phyloP scores from a whole-genome alignment of 2,888 invertebrate genomes.

The Tinea trinotella region DNA sequence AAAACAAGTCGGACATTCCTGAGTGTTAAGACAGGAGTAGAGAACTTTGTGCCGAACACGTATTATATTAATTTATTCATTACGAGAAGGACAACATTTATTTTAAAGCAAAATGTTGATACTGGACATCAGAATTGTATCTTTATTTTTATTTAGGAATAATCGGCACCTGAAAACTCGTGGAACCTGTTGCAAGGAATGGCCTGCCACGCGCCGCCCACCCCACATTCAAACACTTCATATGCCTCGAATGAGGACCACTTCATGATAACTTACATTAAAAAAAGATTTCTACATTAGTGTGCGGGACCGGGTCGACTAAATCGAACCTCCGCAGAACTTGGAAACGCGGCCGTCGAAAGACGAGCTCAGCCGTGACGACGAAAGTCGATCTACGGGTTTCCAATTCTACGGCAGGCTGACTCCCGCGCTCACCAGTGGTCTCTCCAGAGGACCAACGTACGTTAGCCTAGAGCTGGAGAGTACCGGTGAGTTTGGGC shows the following conservation, averaged over 20 bases:
- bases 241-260: not conserved
- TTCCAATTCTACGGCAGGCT: too few relatives aligned
- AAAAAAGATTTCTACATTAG: not conserved
- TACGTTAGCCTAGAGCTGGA: too few relatives aligned
- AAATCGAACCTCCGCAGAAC: too few relatives aligned
- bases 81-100: conserved; percentile 25
- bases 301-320: too few relatives aligned
- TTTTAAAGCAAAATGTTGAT: conserved; percentile 27
- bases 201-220: conserved; percentile 38
- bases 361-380: too few relatives aligned
- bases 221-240: conserved; percentile 23
- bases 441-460: too few relatives aligned
- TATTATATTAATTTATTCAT: conserved; percentile 22
- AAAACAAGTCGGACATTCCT: conserved; percentile 31
- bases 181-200: conserved; percentile 27
- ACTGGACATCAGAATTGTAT: conserved; percentile 32
- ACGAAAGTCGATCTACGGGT: too few relatives aligned
- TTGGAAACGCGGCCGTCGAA: too few relatives aligned
- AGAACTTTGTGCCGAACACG: conserved; percentile 9
- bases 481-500: too few relatives aligned
- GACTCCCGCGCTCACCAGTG: too few relatives aligned
- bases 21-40: conserved; percentile 32
- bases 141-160: conserved; percentile 41
- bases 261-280: not conserved
- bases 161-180: conserved; percentile 30